Base-by-base conservation (phyloP, 1,140 invertebrate species). In the Nymphalis io region DNA sequence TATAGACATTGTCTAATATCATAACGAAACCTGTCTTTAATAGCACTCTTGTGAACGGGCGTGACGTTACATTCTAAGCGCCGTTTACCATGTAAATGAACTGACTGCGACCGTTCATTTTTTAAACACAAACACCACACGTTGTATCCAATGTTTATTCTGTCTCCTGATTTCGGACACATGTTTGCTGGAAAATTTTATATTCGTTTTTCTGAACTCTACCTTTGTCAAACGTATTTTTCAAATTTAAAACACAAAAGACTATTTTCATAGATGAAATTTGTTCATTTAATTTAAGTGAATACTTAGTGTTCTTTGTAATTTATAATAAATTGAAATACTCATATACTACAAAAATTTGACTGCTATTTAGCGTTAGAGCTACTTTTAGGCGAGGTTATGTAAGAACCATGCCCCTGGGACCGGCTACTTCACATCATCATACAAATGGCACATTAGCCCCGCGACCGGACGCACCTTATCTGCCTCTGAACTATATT, bases 361-460 rank as follows among this genome's bases (percentile, higher is more conserved):
- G 15, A 46, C n/a, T 46, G n/a, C 15, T 46, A 46, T 46, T 46
- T 46, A 46, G n/a, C n/a, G n/a, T n/a, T 46, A 16, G 16, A 46
- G 48, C 20, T 73, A 78, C 66, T 73, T 75, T 61, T 72, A 77
- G 46, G 69, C 55, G 69, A 72, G 77, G 68, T 74, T 75, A 78
- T 85, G 76, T 74, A 78, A 67, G 44, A 71, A 73, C 48, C 59
- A 21, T 73, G 70, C 76, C 79, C 77, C 72, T 66, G 62, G 77
- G 80, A 79, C 74, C 68, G 76, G 66, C 65, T 73, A 72, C 68
- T 70, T 69, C 42, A 72, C 85, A 89, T 90, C 87, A 89, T 79
- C 89, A 91, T 91, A 91, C 83, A 91, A 91, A 91, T 91, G 85
- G 89, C 77, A 76, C 89, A 91, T 91, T 90, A 89, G 73, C 80